phyloP scores from a whole-genome alignment of 2,797 vertebrate species.

The Tamandua tetradactyla region DNA sequence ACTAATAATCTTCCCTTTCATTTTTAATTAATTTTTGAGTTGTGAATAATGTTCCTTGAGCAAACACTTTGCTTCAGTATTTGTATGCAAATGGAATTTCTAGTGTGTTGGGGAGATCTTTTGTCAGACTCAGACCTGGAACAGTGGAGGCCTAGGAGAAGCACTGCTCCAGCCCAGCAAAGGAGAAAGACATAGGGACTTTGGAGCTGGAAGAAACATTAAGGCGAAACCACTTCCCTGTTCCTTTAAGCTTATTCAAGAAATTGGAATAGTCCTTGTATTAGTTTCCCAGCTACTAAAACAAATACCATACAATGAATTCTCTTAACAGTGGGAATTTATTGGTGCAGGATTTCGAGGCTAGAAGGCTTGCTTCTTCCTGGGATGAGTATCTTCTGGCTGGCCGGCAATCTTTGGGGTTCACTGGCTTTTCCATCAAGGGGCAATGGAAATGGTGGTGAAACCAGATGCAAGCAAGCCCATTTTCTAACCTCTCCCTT shows the following conservation, averaged over 20 bases:
- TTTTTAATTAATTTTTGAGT: slow-evolving; percentile 26
- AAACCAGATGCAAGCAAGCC: too few species aligned
- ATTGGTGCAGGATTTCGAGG: too few species aligned
- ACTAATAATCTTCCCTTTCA: neutral
- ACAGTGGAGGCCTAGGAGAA: neutral
- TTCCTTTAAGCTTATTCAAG: neutral
- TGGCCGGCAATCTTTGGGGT: too few species aligned
- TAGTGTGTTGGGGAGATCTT: too few species aligned
- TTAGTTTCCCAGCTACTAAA: too few species aligned
- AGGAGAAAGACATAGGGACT: neutral
- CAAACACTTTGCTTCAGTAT: neutral
- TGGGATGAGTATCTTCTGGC: too few species aligned
- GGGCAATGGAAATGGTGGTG: too few species aligned
- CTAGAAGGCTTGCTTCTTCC: too few species aligned
- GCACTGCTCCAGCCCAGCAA: neutral
- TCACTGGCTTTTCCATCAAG: too few species aligned
- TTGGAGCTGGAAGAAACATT: neutral
- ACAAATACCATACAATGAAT: too few species aligned
- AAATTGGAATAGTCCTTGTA: neutral
- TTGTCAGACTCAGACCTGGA: neutral
- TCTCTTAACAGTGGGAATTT: too few species aligned
- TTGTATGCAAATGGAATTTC: neutral
- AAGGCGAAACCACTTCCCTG: neutral
- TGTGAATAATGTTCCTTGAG: neutral
- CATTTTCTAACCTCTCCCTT: too few species aligned